A percentile compares a stretch with the other conserved stretches of the same genome.
Conservation (phyloP, 2,797 vertebrate species). For the Alcedo atthis region DNA sequence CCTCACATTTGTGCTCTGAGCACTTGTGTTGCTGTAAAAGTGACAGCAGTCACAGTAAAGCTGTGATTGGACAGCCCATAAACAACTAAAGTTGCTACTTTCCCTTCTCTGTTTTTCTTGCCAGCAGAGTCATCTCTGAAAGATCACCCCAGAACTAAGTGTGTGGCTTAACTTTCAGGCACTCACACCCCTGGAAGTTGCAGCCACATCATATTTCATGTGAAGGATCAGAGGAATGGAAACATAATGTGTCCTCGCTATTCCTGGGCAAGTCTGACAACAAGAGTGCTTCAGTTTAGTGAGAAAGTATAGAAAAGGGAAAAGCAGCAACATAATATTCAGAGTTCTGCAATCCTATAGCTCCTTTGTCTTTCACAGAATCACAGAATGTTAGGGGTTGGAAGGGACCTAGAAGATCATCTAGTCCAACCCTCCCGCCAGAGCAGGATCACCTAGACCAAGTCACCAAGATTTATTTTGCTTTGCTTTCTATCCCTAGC, state of each 20-base stretch:
- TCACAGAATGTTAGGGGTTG: no score
- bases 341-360: not conserved
- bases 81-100: not conserved
- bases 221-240: not conserved
- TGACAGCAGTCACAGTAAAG: not conserved
- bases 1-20: not conserved
- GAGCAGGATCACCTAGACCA: no score
- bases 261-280: not conserved
- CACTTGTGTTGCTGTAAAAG: not conserved
- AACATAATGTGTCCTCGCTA: not conserved
- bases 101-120: not conserved
- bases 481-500: not conserved
- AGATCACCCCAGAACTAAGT: not conserved
- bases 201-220: not conserved
- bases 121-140: not conserved
- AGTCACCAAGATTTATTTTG: not conserved
- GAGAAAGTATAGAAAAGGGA: not conserved
- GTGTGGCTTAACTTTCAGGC: not conserved
- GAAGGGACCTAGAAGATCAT: no score
- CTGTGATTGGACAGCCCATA: not conserved
- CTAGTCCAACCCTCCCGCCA: no score
- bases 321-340: not conserved
- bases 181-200: rapidly evolving
- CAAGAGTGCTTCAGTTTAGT: not conserved
- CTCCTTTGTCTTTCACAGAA: not conserved